Conservation (phyloP, 2,888 invertebrate species). For the Notocelia uddmanniana region DNA sequence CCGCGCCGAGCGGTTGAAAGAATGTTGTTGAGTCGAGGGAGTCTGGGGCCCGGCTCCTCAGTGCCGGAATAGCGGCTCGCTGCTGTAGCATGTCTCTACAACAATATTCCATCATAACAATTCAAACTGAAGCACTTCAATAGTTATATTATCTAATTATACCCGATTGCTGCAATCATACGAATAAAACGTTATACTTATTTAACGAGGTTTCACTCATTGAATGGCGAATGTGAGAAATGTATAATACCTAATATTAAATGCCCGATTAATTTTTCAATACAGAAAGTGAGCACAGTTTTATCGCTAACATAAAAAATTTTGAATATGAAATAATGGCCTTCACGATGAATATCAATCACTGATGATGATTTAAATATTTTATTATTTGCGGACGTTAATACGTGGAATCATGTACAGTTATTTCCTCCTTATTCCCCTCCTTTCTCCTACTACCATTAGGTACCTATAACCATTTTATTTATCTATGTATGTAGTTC, state of each 20-base stretch:
- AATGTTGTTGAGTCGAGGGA: constrained; percentile 62
- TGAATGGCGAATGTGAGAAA: constrained; percentile 6
- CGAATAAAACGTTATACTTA: not conserved
- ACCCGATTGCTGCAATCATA: not conserved
- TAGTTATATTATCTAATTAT: not conserved
- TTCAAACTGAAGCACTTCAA: not conserved
- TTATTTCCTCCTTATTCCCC: too few species aligned
- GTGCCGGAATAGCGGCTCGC: not conserved
- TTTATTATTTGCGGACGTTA: not conserved
- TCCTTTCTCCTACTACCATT: too few species aligned
- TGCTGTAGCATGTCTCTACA: not conserved
- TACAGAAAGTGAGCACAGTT: not conserved
- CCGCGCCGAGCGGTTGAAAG: constrained; percentile 63
- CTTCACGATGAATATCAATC: not conserved
- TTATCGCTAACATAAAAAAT: constrained; percentile 1
- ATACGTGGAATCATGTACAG: too few species aligned
- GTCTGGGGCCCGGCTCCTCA: too few species aligned
- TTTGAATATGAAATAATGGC: not conserved
- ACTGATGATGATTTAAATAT: constrained; percentile 15
- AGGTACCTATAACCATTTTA: too few species aligned
- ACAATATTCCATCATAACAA: not conserved
- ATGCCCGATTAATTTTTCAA: constrained; percentile 3
- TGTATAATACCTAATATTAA: not conserved
- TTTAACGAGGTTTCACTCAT: constrained; percentile 2
- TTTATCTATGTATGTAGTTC: too few species aligned